Percentiles rank a stretch among this genome's conserved stretches.
These are phyloP conservation scores for Agrotis segetum DNA, from an alignment of 2,888 invertebrate species.

Conservation along the genomic window DNA sequence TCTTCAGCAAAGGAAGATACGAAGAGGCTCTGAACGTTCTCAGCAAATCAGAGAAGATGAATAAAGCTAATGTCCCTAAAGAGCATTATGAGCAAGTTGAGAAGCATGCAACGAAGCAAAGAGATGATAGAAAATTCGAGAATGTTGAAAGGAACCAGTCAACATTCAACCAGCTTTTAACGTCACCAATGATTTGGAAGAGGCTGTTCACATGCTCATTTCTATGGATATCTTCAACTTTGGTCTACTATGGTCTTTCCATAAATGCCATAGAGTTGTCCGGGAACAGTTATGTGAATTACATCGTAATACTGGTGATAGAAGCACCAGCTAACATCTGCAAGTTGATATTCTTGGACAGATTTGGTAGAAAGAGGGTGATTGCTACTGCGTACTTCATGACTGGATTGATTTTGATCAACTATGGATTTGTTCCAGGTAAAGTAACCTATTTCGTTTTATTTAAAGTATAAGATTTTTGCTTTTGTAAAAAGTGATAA, in stretches of 20 bases:
- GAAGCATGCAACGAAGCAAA: slow-evolving; percentile 83
- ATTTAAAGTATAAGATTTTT: background rate
- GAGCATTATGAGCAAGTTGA: slow-evolving; percentile 87
- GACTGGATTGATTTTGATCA: slow-evolving; percentile 92
- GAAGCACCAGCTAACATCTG: slow-evolving; percentile 95
- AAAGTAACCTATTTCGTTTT: slow-evolving; percentile 29
- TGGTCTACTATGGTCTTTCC: slow-evolving; percentile 95
- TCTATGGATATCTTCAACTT: slow-evolving; percentile 94
- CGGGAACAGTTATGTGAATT: slow-evolving; percentile 95
- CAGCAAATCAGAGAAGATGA: slow-evolving; percentile 92
- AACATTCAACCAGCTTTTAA: slow-evolving; percentile 81
- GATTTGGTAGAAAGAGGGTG: slow-evolving; percentile 92
- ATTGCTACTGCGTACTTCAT: slow-evolving; percentile 92
- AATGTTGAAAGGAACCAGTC: slow-evolving; percentile 80
- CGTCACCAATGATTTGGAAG: slow-evolving; percentile 90
- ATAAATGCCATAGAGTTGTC: slow-evolving; percentile 94
- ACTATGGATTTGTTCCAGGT: slow-evolving; percentile 92
- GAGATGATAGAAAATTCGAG: slow-evolving; percentile 83
- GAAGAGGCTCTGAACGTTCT: slow-evolving; percentile 92
- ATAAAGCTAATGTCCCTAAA: slow-evolving; percentile 88
- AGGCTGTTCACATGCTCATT: slow-evolving; percentile 93
- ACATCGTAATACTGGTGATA: slow-evolving; percentile 92
- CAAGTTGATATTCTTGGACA: slow-evolving; percentile 92
- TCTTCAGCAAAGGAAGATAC: slow-evolving; percentile 92
- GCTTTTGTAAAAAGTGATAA: too few species aligned